Conservation (phyloP, 2,888 invertebrate genomes). For the Amphimallon solstitiale region DNA sequence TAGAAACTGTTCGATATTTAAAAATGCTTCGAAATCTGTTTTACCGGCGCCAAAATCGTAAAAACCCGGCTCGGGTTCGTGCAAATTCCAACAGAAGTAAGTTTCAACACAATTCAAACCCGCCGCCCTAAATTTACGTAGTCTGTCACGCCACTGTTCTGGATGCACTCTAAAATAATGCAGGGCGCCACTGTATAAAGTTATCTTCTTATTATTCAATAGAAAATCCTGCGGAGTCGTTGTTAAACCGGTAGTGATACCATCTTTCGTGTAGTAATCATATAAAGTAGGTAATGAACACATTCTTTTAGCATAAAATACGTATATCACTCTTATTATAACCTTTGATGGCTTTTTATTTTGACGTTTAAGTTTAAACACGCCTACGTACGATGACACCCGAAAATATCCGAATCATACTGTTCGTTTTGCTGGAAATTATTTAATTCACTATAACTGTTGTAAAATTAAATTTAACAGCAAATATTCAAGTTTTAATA, state of each 20-base stretch:
- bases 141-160: conserved; percentile 81
- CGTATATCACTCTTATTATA: too few species aligned
- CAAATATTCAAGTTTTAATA: too few species aligned
- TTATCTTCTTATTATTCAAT: conserved; percentile 61
- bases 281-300: conserved; percentile 56
- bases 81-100: conserved; percentile 88
- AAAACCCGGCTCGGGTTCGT: conserved; percentile 78
- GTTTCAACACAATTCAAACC: conserved; percentile 90
- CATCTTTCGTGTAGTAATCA: conserved; percentile 63
- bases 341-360: not conserved
- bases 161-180: conserved; percentile 88
- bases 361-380: not conserved
- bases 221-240: conserved; percentile 56
- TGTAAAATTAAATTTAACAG: too few species aligned
- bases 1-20: conserved; percentile 72
- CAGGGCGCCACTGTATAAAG: conserved; percentile 69
- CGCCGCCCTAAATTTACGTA: conserved; percentile 80
- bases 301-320: conserved; percentile 53
- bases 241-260: conserved; percentile 53
- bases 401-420: too few species aligned
- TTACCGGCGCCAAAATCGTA: conserved; percentile 71
- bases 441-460: too few species aligned
- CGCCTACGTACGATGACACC: too few species aligned
- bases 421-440: too few species aligned
- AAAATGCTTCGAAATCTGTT: conserved; percentile 73